Conservation (phyloP, 2,797 vertebrate genomes). For the Bradypus variegatus region DNA sequence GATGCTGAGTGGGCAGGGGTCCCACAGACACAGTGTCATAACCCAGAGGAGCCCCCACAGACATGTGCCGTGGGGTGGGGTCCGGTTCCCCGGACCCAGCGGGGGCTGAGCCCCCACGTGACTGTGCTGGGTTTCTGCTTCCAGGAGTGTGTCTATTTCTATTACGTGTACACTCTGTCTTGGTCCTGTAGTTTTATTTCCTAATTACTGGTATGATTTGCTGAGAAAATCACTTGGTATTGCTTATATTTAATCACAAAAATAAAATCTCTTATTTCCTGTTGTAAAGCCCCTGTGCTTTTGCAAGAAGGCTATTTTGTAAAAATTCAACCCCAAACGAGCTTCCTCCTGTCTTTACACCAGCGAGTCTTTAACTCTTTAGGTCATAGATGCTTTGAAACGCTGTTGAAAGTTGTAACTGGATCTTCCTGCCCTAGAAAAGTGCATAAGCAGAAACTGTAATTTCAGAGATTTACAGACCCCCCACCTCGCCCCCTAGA, state of each 20-base stretch:
- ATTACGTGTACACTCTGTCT: neutral
- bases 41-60: too few species aligned
- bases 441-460: neutral
- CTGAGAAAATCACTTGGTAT: slow-evolving; percentile 12
- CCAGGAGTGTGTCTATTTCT: too few species aligned
- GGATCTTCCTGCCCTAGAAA: neutral
- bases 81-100: too few species aligned
- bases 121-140: too few species aligned
- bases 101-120: too few species aligned
- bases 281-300: neutral
- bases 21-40: too few species aligned
- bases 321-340: neutral
- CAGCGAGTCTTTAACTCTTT: too few species aligned
- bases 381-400: neutral
- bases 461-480: neutral
- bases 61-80: too few species aligned
- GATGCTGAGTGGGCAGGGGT: too few species aligned
- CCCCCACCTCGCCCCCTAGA: neutral
- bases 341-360: fast-evolving
- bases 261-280: slow-evolving; percentile 47
- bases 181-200: neutral
- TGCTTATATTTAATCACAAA: slow-evolving; percentile 44
- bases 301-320: neutral
- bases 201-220: neutral
- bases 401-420: fast-evolving